Percentiles rank a stretch among this genome's conserved stretches.
Conservation (phyloP, 2,797 vertebrate genomes). For the Hozukius guyotensis region DNA sequence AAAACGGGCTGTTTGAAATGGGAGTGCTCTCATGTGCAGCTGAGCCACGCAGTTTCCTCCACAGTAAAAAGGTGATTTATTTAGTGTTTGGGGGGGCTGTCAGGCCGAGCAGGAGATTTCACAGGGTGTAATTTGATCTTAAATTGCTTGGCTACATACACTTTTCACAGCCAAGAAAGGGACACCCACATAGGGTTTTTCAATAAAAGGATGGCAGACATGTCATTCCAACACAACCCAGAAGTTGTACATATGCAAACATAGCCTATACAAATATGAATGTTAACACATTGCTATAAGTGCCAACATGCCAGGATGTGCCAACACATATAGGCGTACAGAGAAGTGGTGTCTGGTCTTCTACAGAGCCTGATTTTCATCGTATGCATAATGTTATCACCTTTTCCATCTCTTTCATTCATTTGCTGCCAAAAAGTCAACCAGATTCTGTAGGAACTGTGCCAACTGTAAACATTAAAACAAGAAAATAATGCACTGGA, state of each 20-base stretch:
- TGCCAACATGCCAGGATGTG: slow-evolving; percentile 29
- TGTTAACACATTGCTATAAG: slow-evolving; percentile 26
- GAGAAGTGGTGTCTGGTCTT: slow-evolving; percentile 14
- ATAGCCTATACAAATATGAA: slow-evolving; percentile 21
- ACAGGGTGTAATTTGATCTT: slow-evolving; percentile 68
- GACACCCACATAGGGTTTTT: slow-evolving; percentile 43
- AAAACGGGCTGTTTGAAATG: slow-evolving; percentile 62
- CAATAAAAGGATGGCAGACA: slow-evolving; percentile 34
- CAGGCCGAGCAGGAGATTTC: slow-evolving; percentile 51
- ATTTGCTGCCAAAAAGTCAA: background rate
- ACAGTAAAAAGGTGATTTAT: slow-evolving; percentile 73
- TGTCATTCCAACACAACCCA: slow-evolving; percentile 36
- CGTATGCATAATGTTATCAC: background rate
- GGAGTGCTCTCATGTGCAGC: slow-evolving; percentile 57
- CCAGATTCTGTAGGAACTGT: background rate
- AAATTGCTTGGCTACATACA: slow-evolving; percentile 64
- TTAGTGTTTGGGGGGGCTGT: slow-evolving; percentile 61
- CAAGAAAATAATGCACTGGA: background rate
- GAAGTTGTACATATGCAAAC: slow-evolving; percentile 41
- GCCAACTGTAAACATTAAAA: background rate
- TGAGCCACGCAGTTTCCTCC: slow-evolving; percentile 51
- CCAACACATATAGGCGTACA: slow-evolving; percentile 12
- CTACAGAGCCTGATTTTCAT: background rate
- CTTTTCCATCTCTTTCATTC: slow-evolving; percentile 5
- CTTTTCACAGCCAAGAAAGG: slow-evolving; percentile 42